Base-by-base conservation (phyloP, 2,888 invertebrate species). In the Punctoribates punctum region DNA sequence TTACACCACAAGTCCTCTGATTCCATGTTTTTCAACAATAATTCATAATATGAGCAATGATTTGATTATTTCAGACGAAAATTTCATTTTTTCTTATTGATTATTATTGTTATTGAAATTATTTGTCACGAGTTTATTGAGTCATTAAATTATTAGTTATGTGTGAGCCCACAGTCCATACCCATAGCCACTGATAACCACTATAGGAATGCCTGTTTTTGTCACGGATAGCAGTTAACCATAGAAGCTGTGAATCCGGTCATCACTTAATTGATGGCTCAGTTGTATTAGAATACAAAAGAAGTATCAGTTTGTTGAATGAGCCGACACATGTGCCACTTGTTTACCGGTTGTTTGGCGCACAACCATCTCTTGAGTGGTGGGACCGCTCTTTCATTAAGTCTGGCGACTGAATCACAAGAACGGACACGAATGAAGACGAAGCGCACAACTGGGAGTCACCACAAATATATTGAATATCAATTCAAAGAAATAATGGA, bases 51-150 rank as follows among this genome's bases (percentile, higher is more conserved):
- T 70, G 42, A 42, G 38, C 42, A 70, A 70, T 42, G 46, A 46
- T 70, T 70, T 38, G 70, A 70, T 70, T 70, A 70, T 70, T 70
- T 70, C 42, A 11, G 67, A 42, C 17, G 23, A 70, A 42, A 70
- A 34, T 42, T 27, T 20, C 23, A 29, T 34, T 34, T 27, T 62
- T 62, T 34, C 3, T 1, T 6, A 9, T 13, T 17, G 0, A n/a
- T 70, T 70, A 42, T 70, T 70, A 23, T 70, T 70, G 13, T 70
- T 70, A 70, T 70, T 70, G 6, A 23, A 38, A 34, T 70, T 38
- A 70, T 70, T 70, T 70, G 70, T 70, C 70, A 70, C 70, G 70
- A 70, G 70, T 70, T 70, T 70, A 70, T 70, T 70, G 38, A 70
- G 70, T 70, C 20, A 70, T 70, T 70, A 70, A 70, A 70, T 70